Conservation (phyloP, 2,888 invertebrate species). For the Sarcophaga caerulescens region DNA sequence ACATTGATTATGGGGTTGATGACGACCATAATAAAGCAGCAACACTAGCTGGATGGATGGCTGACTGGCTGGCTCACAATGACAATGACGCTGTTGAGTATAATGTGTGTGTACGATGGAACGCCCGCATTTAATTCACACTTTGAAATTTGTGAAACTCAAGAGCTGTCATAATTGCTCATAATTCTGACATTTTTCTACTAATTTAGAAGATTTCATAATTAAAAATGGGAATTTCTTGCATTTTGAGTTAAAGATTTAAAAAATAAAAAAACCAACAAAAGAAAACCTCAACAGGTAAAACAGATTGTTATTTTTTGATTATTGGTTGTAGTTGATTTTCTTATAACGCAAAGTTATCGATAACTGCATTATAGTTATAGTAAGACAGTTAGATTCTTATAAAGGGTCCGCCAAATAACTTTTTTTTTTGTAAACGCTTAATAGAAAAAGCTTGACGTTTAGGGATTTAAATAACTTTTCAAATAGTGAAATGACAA, state of each 20-base stretch:
- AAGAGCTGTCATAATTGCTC: conserved; percentile 63
- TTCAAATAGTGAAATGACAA: too few relatives aligned
- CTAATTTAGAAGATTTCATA: conserved; percentile 19
- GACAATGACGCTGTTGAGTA: neutral
- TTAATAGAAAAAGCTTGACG: too few relatives aligned
- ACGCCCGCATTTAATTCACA: conserved; percentile 52
- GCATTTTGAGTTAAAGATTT: neutral
- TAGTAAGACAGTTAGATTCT: too few relatives aligned
- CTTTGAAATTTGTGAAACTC: conserved; percentile 6
- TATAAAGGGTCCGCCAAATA: too few relatives aligned
- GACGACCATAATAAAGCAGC: conserved; percentile 2
- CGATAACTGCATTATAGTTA: too few relatives aligned
- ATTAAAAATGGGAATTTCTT: neutral
- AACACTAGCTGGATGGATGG: neutral
- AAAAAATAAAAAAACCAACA: neutral
- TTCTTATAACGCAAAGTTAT: too few relatives aligned
- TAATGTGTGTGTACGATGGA: conserved; percentile 5
- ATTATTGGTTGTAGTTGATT: neutral
- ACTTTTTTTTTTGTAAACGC: too few relatives aligned
- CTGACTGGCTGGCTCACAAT: neutral
- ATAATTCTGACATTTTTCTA: conserved; percentile 57
- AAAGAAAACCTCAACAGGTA: conserved; percentile 36
- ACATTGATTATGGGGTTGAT: conserved; percentile 35
- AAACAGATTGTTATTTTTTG: neutral
- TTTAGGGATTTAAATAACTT: too few relatives aligned